Base-by-base conservation (phyloP, 2,113 vertebrate genomes). In the Dicrurus megarhynchus region DNA sequence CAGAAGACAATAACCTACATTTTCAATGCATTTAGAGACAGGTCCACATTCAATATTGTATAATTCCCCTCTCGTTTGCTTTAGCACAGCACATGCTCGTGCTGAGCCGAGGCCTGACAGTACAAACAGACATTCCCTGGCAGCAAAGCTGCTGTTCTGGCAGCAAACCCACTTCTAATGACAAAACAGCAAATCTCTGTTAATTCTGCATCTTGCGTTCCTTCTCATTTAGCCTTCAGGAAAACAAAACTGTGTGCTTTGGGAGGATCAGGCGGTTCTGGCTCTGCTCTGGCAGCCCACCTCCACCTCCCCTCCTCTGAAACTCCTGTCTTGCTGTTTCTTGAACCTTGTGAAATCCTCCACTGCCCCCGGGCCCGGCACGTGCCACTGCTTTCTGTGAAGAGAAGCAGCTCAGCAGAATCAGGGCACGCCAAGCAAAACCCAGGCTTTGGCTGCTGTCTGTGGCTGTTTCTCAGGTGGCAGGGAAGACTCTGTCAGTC, bases 1-100 rank as follows among this genome's bases (percentile, higher is more conserved):
- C 97, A 96, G 95, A 97, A 98, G 97, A 97, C 92, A 94, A 96
- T 91, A 93, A 95, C 85, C 95, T 97, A 87, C 17, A 91, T 87
- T 96, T 95, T 96, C 96, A 96, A 93, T 84, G 94, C 95, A 89
- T 97, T 97, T 90, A 94, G 91, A 97, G 96, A 84, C 92, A 80
- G 89, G 83, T 92, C 92, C 95, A 93, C 96, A 93, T 93, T 94
- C 89, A 88, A 91, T 94, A 95, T 87, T 65, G 79, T 82, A 76
- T 95, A 93, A 97, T 96, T 95, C 95, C 68, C 94, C 69, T 94
- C 92, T 90, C 76, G 44, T 96, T 97, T 96, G 97, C 97, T 97
- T 96, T 94, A 59, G 64, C 6, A 39, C 85, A 81, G 78, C 37
- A 33, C 13, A 12, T 0, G 8, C 84, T 50, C 3, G 27, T 1